Conservation (phyloP, 2,797 vertebrate genomes). For the Acanthurus lineatus region DNA sequence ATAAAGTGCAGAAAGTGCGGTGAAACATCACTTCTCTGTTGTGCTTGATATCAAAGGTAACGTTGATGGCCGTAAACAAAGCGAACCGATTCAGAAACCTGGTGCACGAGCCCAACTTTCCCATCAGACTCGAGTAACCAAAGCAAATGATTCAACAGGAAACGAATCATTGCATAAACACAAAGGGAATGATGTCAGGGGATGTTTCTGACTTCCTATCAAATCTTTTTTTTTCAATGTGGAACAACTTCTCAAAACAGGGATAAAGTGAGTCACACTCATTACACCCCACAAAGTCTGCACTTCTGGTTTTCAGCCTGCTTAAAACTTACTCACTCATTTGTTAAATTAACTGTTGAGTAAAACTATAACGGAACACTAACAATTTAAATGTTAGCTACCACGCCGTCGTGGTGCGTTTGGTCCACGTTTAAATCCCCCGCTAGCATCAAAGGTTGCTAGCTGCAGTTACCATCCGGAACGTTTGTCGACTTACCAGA, state of each 20-base stretch:
- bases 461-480: neutral
- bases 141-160: constrained; percentile 16
- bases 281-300: no score
- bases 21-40: no score
- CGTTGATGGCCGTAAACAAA: no score
- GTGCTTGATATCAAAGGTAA: no score
- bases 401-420: neutral
- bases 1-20: no score
- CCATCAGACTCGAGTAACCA: neutral
- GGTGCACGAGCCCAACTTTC: neutral
- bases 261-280: no score
- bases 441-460: neutral
- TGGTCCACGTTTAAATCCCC: constrained; percentile 23
- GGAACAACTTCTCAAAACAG: neutral
- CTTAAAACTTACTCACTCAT: no score
- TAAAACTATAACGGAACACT: neutral
- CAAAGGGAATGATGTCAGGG: accelerated
- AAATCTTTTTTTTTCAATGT: neutral
- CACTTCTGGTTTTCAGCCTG: no score
- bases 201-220: no score
- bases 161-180: neutral
- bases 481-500: constrained; percentile 72
- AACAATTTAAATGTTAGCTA: no score
- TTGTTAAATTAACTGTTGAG: no score
- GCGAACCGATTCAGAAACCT: no score